A percentile compares a stretch with the other conserved stretches of the same genome.
phyloP scores from a whole-genome alignment of 2,797 vertebrate genomes.

The Alcedo quadribrachys region DNA sequence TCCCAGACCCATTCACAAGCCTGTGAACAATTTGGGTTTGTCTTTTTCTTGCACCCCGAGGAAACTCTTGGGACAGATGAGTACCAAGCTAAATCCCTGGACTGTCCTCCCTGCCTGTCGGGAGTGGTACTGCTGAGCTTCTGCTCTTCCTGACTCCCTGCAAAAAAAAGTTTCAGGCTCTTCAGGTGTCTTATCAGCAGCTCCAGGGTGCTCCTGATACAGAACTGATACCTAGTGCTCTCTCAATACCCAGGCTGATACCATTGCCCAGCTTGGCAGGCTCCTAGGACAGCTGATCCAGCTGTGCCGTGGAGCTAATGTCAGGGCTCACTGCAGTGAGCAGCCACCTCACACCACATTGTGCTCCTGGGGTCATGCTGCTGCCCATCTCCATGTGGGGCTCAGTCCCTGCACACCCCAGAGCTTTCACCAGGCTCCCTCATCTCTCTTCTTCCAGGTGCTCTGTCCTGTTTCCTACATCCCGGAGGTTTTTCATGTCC shows the following conservation, averaged over 20 bases:
- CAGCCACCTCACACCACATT: accelerated
- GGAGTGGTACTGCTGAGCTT: not conserved
- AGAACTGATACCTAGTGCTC: not conserved
- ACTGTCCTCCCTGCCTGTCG: not conserved
- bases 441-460: not conserved
- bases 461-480: not conserved
- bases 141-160: not conserved
- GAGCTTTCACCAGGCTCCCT: not conserved
- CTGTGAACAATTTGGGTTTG: not conserved
- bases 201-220: not conserved
- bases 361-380: accelerated
- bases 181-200: accelerated
- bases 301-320: not conserved
- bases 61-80: not conserved
- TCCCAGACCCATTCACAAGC: accelerated
- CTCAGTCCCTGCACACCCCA: not conserved
- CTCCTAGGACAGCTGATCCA: not conserved
- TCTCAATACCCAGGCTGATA: not conserved
- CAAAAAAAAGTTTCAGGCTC: not conserved
- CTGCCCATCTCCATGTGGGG: accelerated
- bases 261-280: not conserved
- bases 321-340: accelerated
- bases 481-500: not conserved
- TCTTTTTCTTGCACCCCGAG: not conserved
- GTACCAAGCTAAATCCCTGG: not conserved